These are phyloP conservation scores for Mesocricetus auratus DNA, from an alignment of 2,113 vertebrate species.

Conservation along the genomic window DNA sequence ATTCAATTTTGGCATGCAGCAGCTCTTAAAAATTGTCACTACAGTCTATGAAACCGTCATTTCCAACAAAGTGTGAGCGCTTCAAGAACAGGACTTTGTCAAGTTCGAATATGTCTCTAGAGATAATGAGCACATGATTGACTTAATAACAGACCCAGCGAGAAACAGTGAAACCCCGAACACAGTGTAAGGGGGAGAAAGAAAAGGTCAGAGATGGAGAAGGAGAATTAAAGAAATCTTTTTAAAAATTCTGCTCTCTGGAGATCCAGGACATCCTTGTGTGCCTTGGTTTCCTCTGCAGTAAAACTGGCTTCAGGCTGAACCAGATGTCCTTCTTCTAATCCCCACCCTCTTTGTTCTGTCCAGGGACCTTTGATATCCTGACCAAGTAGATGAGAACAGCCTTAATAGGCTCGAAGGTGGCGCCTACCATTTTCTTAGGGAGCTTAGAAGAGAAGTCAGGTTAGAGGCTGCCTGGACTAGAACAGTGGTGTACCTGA, in stretches of 20 bases:
- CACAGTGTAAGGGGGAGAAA: not conserved
- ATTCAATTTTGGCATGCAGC: not conserved
- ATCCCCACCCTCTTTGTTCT: not conserved
- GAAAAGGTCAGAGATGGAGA: not conserved
- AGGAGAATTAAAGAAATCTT: not conserved
- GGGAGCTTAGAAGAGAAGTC: not conserved
- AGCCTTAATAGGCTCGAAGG: not conserved
- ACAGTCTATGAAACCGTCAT: constrained; percentile 32
- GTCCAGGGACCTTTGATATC: not conserved
- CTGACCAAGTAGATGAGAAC: not conserved
- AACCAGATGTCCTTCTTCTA: not conserved
- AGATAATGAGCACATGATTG: not conserved
- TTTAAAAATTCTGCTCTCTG: not conserved
- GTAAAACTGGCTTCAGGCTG: not conserved
- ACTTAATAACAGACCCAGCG: constrained; percentile 57
- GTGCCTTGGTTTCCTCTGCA: constrained; percentile 57
- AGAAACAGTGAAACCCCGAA: constrained; percentile 63
- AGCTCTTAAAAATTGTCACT: constrained; percentile 12
- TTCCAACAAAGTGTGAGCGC: constrained; percentile 33
- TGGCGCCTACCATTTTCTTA: not conserved
- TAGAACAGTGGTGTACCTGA: not conserved
- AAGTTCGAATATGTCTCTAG: constrained; percentile 26
- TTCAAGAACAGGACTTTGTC: constrained; percentile 15
- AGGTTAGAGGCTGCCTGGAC: not conserved
- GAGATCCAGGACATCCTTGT: not conserved